Evolutionary conservation across 2,888 invertebrate genomes (phyloP).

Genomic region (Plagodis pulveraria): DNA sequence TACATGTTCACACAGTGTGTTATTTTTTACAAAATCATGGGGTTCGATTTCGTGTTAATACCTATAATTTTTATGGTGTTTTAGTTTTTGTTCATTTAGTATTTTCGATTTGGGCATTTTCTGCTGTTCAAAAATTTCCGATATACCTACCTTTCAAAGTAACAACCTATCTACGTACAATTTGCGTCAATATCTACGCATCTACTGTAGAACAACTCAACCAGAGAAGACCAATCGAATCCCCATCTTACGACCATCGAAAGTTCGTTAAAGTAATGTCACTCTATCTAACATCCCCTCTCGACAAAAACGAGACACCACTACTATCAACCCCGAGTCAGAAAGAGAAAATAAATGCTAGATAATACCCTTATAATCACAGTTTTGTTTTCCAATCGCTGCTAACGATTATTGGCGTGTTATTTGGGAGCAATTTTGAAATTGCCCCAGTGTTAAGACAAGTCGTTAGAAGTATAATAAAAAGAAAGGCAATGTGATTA

Average conservation of each 20-base stretch:
- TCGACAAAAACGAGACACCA: conserved; percentile 62
- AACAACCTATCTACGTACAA: too few species aligned
- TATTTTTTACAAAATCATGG: too few species aligned
- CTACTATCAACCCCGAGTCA: conserved; percentile 43
- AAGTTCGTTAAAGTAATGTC: conserved; percentile 84
- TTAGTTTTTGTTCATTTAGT: too few species aligned
- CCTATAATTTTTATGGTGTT: too few species aligned
- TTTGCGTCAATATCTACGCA: not conserved
- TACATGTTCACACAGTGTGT: too few species aligned
- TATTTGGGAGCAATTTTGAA: conserved; percentile 84
- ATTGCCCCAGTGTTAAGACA: conserved; percentile 80
- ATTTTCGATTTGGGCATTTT: too few species aligned
- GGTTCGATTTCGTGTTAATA: too few species aligned
- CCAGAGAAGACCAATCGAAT: conserved; percentile 53
- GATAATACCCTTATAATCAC: conserved; percentile 86
- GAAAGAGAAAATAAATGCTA: conserved; percentile 58
- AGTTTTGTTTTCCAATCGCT: conserved; percentile 89
- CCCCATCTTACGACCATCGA: conserved; percentile 69
- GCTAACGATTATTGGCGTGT: conserved; percentile 88
- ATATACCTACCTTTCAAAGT: too few species aligned
- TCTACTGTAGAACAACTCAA: conserved; percentile 1
- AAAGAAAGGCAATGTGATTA: conserved; percentile 67
- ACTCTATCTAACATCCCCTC: conserved; percentile 76
- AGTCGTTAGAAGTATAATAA: conserved; percentile 82
- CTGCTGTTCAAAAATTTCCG: too few species aligned